These are phyloP conservation scores for Microhierax caerulescens DNA, from an alignment of 2,797 vertebrate genomes.

Conservation along the genomic window DNA sequence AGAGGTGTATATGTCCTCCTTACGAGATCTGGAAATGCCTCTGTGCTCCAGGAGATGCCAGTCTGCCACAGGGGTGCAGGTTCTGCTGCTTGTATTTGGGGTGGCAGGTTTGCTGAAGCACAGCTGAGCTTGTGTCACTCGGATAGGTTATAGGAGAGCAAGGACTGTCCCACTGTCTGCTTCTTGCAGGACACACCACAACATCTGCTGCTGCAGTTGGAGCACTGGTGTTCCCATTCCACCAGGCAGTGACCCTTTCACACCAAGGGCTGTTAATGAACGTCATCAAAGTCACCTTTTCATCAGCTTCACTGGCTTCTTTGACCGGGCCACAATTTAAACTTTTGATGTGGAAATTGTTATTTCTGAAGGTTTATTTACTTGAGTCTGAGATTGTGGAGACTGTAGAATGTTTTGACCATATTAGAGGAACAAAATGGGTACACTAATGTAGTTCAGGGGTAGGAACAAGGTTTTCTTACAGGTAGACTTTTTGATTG, in stretches of 20 bases:
- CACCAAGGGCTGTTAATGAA: neutral
- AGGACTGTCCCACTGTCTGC: neutral
- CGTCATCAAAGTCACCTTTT: neutral
- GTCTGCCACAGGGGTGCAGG: neutral
- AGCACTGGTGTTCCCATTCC: neutral
- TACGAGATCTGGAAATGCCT: neutral
- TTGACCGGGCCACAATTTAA: neutral
- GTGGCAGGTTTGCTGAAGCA: neutral
- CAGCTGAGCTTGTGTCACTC: neutral
- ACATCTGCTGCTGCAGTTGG: rapidly evolving
- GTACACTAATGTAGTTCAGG: neutral
- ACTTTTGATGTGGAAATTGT: neutral
- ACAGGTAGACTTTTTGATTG: neutral
- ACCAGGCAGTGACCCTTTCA: neutral
- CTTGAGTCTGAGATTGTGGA: neutral
- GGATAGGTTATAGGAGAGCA: neutral
- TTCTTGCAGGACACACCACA: neutral
- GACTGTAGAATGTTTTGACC: neutral
- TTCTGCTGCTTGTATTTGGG: neutral
- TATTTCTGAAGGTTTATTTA: neutral
- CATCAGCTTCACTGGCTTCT: neutral
- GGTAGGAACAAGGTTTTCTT: neutral
- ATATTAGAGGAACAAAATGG: neutral
- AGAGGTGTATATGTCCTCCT: neutral
- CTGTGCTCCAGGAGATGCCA: neutral